These are phyloP conservation scores for Dascyllus trimaculatus DNA, from an alignment of 2,113 vertebrate species.

Conservation along the genomic window DNA sequence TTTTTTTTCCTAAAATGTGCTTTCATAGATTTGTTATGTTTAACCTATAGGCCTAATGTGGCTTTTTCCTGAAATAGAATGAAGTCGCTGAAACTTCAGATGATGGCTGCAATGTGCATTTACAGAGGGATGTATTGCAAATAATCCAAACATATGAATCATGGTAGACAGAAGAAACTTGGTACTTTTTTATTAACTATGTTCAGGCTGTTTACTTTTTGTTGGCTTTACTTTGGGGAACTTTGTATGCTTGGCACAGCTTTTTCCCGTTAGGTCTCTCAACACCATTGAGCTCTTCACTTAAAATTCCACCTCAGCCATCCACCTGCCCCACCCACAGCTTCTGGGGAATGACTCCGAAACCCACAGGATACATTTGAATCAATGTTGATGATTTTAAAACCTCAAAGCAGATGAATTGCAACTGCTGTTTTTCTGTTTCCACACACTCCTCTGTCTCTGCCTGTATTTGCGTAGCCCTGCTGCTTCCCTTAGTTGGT, in stretches of 20 bases:
- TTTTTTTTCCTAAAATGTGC: too few relatives aligned
- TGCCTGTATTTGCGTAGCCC: slow-evolving; percentile 21
- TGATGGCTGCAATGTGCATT: not conserved
- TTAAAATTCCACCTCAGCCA: slow-evolving; percentile 38
- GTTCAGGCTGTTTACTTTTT: not conserved
- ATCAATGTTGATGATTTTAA: slow-evolving; percentile 44
- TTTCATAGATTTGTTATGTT: too few relatives aligned
- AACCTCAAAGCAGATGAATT: slow-evolving; percentile 41
- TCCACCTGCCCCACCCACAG: slow-evolving; percentile 1
- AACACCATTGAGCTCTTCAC: slow-evolving; percentile 7
- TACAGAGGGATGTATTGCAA: not conserved
- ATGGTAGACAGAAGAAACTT: slow-evolving; percentile 3
- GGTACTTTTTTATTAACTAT: not conserved
- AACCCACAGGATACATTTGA: slow-evolving; percentile 34
- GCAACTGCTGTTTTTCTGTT: slow-evolving; percentile 9
- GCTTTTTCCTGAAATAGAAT: too few relatives aligned
- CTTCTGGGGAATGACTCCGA: slow-evolving; percentile 11
- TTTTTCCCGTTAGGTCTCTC: slow-evolving; percentile 13
- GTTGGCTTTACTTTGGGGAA: not conserved
- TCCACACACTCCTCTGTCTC: slow-evolving; percentile 25
- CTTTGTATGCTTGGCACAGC: slow-evolving; percentile 9
- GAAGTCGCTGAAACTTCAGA: too few relatives aligned
- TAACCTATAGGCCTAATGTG: too few relatives aligned
- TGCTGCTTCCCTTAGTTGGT: slow-evolving; percentile 44
- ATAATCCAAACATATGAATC: slow-evolving; percentile 11